Percentiles rank a stretch among this genome's conserved stretches.
phyloP scores from a whole-genome alignment of 2,797 vertebrate genomes.

The Brachyrhaphis roseni region DNA sequence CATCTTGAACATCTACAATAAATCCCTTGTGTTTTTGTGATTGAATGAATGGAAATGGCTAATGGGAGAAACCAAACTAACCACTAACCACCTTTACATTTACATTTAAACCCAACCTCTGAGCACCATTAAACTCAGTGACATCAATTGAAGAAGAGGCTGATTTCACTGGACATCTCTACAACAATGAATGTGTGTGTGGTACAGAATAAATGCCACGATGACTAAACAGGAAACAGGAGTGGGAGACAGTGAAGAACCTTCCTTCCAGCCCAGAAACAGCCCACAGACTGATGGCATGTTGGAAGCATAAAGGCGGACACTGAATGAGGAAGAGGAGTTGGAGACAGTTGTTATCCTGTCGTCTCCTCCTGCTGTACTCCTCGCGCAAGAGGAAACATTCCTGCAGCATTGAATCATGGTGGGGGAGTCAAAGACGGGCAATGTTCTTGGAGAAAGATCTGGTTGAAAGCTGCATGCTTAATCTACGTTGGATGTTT shows the following conservation, averaged over 20 bases:
- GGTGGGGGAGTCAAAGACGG: constrained; percentile 49
- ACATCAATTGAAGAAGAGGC: constrained; percentile 3
- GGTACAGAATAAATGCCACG: constrained; percentile 40
- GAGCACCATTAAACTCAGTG: constrained; percentile 11
- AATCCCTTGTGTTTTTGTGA: not conserved
- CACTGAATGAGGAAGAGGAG: constrained; percentile 36
- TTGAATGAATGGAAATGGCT: not conserved
- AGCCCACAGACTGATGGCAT: constrained; percentile 44
- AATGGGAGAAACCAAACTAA: constrained; percentile 7
- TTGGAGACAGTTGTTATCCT: constrained; percentile 64
- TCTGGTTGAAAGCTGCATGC: constrained; percentile 29
- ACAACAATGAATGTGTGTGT: constrained; percentile 38
- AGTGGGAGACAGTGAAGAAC: constrained; percentile 48
- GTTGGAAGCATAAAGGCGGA: constrained; percentile 30
- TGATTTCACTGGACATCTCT: constrained; percentile 28
- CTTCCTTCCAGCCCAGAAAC: constrained; percentile 22
- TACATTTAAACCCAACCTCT: constrained; percentile 3
- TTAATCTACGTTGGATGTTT: not conserved
- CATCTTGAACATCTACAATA: not conserved
- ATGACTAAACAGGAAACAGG: constrained; percentile 56
- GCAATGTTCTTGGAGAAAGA: constrained; percentile 43
- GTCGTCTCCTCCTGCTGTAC: constrained; percentile 65
- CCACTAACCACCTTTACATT: constrained; percentile 3
- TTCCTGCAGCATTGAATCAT: constrained; percentile 72
- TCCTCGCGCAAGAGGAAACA: constrained; percentile 75